Base-by-base conservation (phyloP, 2,888 invertebrate species). In the Megalurothrips usitatus region DNA sequence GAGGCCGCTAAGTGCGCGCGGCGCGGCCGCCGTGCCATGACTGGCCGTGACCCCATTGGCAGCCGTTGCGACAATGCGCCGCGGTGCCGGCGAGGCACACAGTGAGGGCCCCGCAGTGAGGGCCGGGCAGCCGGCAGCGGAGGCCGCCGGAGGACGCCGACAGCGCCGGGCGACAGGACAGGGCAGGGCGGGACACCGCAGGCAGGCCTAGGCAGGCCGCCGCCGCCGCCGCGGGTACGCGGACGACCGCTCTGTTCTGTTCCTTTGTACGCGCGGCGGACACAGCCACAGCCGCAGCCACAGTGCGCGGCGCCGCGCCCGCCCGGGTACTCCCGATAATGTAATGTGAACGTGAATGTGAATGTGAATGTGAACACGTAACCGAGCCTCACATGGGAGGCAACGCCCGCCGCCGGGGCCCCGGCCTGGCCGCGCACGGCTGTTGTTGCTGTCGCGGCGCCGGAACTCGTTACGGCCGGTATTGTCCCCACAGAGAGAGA, bases 401-500 rank as follows among this genome's bases (percentile, higher is more conserved):
- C 52, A 3, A 52, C 52, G 52, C 52, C 68, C 63, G 63, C 63
- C 19, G 14, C 6, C 63, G 63, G 6, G 17, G n/a, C n/a, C n/a
- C n/a, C n/a, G 49, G 9, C 49, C 10, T 6, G 14, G 52, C 19
- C 52, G 10, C 19, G 2, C 14, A 11, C 9, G 9, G 49, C 10
- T 1, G 52, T 52, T 12, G 14, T 19, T 52, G 52, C 10, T 19
- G 52, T 17, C 52, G 52, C 19, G 14, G n/a, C 23, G 68, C 9
- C 68, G 68, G 68, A 68, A 68, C 68, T 68, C 68, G 68, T 68
- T 68, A 68, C 68, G 23, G 23, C 23, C 23, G 68, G 68, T 23
- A 68, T 68, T 68, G 68, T 68, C 68, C 23, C 68, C 12, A 52
- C 14, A 52, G 10, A 52, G 52, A 52, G 52, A 52, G 10, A 52